These are phyloP conservation scores for Marmota monax DNA, from an alignment of 2,113 vertebrate genomes.

Conservation along the genomic window DNA sequence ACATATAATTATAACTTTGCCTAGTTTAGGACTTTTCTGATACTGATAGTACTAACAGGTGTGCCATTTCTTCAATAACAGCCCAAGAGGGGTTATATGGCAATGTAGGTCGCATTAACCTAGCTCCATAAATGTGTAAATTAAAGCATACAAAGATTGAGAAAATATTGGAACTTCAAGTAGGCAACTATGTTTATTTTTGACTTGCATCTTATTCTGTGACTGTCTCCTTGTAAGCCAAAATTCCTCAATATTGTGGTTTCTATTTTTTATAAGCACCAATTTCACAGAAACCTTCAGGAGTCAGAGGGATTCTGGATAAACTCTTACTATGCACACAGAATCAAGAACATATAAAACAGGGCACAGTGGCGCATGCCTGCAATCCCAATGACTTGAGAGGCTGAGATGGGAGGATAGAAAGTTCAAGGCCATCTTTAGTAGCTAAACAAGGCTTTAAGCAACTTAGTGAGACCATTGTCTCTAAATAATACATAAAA, in stretches of 20 bases:
- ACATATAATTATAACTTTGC: conserved; percentile 68
- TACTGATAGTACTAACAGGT: not conserved
- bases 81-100: not conserved
- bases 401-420: no score
- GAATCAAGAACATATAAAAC: not conserved
- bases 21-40: conserved; percentile 38
- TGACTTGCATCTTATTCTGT: not conserved
- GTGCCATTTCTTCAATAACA: not conserved
- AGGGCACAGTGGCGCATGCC: not conserved
- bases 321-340: not conserved
- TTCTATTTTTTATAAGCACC: not conserved
- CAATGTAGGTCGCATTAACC: not conserved
- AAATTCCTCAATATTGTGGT: not conserved
- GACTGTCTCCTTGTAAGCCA: not conserved
- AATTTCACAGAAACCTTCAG: conserved; percentile 2
- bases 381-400: not conserved
- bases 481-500: no score
- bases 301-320: not conserved
- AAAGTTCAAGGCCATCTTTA: no score
- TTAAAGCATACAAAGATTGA: not conserved
- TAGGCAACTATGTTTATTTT: conserved; percentile 9
- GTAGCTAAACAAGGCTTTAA: no score
- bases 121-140: not conserved
- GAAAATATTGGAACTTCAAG: conserved; percentile 32
- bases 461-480: no score